phyloP scores from a whole-genome alignment of 2,113 vertebrate genomes.

The Epinephelus cyanopodus region DNA sequence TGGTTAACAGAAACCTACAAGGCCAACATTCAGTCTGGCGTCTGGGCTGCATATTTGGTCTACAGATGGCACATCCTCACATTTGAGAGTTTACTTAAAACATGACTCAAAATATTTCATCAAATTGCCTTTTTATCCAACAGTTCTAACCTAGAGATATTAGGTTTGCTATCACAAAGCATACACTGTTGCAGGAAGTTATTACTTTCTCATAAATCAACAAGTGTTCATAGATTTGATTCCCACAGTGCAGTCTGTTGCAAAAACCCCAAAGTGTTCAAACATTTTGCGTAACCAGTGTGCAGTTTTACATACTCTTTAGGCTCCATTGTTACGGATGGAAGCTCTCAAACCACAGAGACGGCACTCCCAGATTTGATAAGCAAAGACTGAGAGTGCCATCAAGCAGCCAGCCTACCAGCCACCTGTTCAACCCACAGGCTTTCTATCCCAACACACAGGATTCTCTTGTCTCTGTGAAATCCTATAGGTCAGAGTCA shows the following conservation, averaged over 20 bases:
- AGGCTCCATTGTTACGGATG: neutral
- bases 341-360: slow-evolving; percentile 52
- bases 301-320: slow-evolving; percentile 13
- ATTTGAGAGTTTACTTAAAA: too few species aligned
- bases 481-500: slow-evolving; percentile 68
- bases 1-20: too few species aligned
- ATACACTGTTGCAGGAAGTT: neutral
- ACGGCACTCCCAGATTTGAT: slow-evolving; percentile 72
- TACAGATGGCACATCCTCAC: too few species aligned
- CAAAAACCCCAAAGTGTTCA: neutral
- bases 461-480: slow-evolving; percentile 70
- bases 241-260: neutral
- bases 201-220: neutral
- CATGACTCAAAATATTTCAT: too few species aligned
- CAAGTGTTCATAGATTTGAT: neutral
- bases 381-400: slow-evolving; percentile 67
- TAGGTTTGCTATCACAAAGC: neutral
- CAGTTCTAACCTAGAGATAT: too few species aligned
- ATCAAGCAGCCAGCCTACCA: slow-evolving; percentile 40
- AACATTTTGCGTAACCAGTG: neutral
- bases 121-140: too few species aligned
- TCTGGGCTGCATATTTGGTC: too few species aligned
- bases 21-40: too few species aligned
- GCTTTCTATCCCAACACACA: slow-evolving; percentile 52
- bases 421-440: slow-evolving; percentile 71